phyloP scores from a whole-genome alignment of 2,797 vertebrate species.

The Mus minutoides region DNA sequence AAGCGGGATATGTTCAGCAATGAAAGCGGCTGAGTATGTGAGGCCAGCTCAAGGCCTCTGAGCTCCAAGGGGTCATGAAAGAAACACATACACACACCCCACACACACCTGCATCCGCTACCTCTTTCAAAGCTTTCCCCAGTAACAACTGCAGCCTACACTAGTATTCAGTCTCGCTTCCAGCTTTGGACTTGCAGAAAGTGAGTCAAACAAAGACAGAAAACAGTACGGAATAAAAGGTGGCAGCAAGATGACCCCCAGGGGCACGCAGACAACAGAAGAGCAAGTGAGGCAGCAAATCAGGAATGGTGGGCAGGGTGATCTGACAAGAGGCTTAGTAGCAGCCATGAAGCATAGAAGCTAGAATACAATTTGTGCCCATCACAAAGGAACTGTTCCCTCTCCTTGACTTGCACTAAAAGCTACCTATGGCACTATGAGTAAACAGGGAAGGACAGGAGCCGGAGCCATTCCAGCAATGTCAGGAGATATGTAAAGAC shows the following conservation, averaged over 20 bases:
- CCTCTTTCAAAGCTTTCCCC: background rate
- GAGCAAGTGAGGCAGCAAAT: constrained; percentile 48
- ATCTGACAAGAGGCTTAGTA: constrained; percentile 3
- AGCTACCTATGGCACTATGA: background rate
- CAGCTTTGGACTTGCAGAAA: constrained; percentile 58
- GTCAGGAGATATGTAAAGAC: constrained; percentile 12
- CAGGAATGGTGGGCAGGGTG: background rate
- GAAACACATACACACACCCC: background rate
- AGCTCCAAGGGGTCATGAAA: background rate
- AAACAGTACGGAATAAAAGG: constrained; percentile 40
- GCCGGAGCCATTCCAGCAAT: background rate
- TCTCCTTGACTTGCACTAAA: background rate
- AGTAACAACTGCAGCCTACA: constrained; percentile 18
- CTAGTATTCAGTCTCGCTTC: constrained; percentile 44
- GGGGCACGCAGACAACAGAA: constrained; percentile 8
- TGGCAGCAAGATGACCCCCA: constrained; percentile 11
- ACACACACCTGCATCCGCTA: background rate
- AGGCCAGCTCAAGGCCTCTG: constrained; percentile 36
- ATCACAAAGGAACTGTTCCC: background rate
- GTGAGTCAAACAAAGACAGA: constrained; percentile 48
- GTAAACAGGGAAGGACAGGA: background rate
- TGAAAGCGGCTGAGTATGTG: background rate
- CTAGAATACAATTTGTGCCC: background rate
- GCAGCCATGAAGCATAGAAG: constrained; percentile 18
- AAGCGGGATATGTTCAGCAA: constrained; percentile 62